These are phyloP conservation scores for Meloidogyne exigua DNA, from an alignment of 1,140 invertebrate genomes.

Conservation along the genomic window DNA sequence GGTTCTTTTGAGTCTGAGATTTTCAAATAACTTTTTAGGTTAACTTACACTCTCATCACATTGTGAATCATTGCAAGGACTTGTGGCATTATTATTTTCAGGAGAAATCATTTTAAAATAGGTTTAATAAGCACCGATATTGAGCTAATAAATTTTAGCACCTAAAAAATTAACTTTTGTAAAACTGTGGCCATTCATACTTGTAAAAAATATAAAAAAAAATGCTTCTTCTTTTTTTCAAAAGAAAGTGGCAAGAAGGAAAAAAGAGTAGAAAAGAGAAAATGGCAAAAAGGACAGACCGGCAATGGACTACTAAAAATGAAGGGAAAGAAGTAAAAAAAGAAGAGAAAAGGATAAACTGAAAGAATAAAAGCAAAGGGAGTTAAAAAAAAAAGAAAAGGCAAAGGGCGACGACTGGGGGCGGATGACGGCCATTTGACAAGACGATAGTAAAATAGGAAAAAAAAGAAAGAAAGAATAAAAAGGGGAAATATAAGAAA, in stretches of 20 bases:
- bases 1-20: no score
- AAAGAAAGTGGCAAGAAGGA: no score
- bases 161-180: background rate
- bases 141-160: slow-evolving; percentile 13
- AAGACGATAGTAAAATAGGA: background rate
- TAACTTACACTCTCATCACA: slow-evolving; percentile 25
- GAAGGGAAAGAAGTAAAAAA: slow-evolving; percentile 11
- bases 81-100: slow-evolving; percentile 16
- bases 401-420: background rate
- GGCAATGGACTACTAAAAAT: slow-evolving; percentile 3
- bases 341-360: slow-evolving; percentile 19
- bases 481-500: slow-evolving; percentile 4
- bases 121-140: slow-evolving; percentile 2
- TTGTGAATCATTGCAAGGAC: slow-evolving; percentile 16
- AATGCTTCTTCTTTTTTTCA: background rate
- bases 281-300: background rate
- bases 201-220: background rate
- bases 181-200: background rate
- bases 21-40: background rate
- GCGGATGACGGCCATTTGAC: slow-evolving; percentile 3
- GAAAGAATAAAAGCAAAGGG: slow-evolving; percentile 11
- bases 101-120: slow-evolving; percentile 19
- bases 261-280: background rate
- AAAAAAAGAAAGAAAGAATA: slow-evolving; percentile 8
- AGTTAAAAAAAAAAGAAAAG: background rate